Conservation (phyloP, 2,113 vertebrate genomes). For the Dermatemys mawii region DNA sequence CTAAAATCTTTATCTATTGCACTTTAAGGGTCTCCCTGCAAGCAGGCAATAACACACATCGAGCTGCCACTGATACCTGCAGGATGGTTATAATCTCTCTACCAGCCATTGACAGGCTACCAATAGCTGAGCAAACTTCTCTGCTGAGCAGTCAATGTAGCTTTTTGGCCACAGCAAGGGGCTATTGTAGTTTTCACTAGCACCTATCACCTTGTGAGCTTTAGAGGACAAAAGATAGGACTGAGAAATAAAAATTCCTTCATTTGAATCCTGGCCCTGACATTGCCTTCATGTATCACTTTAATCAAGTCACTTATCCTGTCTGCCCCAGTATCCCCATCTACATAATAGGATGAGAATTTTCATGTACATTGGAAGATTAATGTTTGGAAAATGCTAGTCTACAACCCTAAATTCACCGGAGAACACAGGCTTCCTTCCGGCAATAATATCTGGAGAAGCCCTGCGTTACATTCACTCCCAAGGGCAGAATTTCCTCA, state of each 20-base stretch:
- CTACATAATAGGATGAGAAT: not conserved
- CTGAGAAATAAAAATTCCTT: constrained; percentile 5
- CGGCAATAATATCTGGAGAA: constrained; percentile 14
- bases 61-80: constrained; percentile 36
- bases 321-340: not conserved
- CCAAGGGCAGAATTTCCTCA: not conserved
- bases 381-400: constrained; percentile 39
- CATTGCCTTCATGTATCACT: constrained; percentile 11
- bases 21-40: not conserved
- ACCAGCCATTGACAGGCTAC: constrained; percentile 47
- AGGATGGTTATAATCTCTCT: constrained; percentile 28
- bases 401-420: constrained; percentile 39
- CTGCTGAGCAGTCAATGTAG: not conserved
- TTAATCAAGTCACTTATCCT: constrained; percentile 29
- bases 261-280: constrained; percentile 18
- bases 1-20: not conserved
- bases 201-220: not conserved
- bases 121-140: not conserved
- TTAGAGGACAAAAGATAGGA: constrained; percentile 1
- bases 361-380: not conserved
- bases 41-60: not conserved
- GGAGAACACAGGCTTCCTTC: constrained; percentile 20
- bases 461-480: constrained; percentile 21
- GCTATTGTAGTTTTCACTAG: not conserved
- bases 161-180: not conserved